A percentile compares a stretch with the other conserved stretches of the same genome.
Conservation (phyloP, 2,113 vertebrate species). For the Sylvietta virens region DNA sequence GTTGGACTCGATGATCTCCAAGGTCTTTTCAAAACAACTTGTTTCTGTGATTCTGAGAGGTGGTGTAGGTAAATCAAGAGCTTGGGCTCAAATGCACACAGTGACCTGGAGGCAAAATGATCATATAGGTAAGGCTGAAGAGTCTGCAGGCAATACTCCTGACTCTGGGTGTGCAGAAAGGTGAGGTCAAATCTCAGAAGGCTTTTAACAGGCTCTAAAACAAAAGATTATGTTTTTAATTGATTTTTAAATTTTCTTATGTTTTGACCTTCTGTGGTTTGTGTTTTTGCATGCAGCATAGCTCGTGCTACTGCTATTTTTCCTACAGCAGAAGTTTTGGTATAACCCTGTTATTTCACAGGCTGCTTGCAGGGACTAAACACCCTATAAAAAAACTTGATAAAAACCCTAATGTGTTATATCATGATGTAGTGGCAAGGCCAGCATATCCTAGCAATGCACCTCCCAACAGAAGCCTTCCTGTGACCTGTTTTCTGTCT, state of each 20-base stretch:
- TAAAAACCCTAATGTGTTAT: neutral
- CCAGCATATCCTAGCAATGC: neutral
- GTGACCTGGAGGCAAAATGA: neutral
- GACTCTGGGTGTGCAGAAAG: neutral
- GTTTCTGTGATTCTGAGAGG: neutral
- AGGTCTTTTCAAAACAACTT: neutral
- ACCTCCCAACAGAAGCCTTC: neutral
- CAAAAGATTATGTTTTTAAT: neutral
- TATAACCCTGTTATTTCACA: neutral
- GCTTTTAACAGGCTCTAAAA: neutral
- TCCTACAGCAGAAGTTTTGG: neutral
- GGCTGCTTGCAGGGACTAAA: neutral
- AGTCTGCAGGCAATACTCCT: neutral
- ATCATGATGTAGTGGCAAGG: neutral
- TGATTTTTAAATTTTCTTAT: neutral
- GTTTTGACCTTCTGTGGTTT: neutral
- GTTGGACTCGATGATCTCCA: accelerated
- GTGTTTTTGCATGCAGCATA: neutral
- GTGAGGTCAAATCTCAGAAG: neutral
- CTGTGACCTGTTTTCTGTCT: neutral
- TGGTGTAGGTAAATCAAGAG: neutral
- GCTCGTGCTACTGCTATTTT: neutral
- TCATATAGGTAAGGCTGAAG: accelerated
- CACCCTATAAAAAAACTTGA: neutral
- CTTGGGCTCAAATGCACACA: accelerated